These are phyloP conservation scores for Bucorvus abyssinicus DNA, from an alignment of 2,797 vertebrate species.

Conservation along the genomic window DNA sequence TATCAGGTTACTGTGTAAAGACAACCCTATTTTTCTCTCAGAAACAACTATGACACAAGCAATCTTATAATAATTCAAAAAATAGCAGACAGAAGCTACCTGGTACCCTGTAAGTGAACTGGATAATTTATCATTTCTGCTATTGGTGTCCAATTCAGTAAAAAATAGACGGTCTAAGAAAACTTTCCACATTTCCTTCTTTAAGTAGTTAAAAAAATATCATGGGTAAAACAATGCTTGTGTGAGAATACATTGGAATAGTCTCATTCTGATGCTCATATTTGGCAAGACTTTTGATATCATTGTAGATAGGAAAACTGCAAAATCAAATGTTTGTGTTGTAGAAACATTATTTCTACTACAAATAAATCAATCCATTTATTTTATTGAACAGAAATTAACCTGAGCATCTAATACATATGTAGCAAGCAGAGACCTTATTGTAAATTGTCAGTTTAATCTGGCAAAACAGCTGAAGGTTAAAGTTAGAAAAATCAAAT, in stretches of 20 bases:
- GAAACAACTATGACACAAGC: neutral
- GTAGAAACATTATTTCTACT: neutral
- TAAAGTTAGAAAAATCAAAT: neutral
- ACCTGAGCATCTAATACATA: neutral
- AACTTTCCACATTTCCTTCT: neutral
- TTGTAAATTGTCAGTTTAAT: neutral
- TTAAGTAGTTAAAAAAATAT: neutral
- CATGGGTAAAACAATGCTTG: neutral
- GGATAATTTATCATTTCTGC: neutral
- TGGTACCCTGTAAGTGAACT: neutral
- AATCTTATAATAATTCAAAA: constrained; percentile 5
- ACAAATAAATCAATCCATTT: neutral
- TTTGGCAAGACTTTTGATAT: neutral
- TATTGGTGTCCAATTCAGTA: neutral
- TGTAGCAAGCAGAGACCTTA: neutral
- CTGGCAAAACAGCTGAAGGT: neutral
- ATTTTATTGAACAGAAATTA: neutral
- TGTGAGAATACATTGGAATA: neutral
- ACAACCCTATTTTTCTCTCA: neutral
- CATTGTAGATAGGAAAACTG: neutral
- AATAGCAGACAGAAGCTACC: neutral
- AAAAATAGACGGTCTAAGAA: neutral
- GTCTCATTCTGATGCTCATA: neutral
- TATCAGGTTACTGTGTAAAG: neutral
- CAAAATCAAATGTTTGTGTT: neutral